Percentiles rank a stretch among this genome's conserved stretches.
Conservation (phyloP, 2,888 invertebrate species). For the Lasioglossum figueresi region DNA sequence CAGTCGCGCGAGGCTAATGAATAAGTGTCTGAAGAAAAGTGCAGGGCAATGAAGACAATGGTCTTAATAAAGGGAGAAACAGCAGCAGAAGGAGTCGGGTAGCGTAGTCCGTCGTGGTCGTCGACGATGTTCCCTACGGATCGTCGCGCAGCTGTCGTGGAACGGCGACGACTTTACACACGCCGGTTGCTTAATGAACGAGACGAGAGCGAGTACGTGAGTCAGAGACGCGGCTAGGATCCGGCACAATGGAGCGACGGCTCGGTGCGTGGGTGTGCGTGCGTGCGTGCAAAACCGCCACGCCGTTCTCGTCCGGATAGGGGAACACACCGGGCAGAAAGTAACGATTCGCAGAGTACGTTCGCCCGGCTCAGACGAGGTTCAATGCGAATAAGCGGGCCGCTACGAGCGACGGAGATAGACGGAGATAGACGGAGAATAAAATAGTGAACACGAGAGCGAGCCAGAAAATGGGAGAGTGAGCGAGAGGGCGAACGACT, state of each 20-base stretch:
- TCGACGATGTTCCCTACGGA: background rate
- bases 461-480: background rate
- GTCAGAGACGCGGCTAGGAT: conserved; percentile 13
- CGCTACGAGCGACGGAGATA: background rate
- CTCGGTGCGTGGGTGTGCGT: conserved; percentile 28
- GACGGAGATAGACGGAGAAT: background rate
- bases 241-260: conserved; percentile 39
- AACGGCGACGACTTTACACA: conserved; percentile 47
- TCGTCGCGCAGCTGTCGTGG: conserved; percentile 61
- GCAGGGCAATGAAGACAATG: conserved; percentile 49
- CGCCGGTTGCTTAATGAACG: conserved; percentile 64
- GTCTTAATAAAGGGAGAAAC: conserved; percentile 53
- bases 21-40: conserved; percentile 45
- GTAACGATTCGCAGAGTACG: conserved; percentile 42
- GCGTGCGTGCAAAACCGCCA: conserved; percentile 24
- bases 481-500: background rate
- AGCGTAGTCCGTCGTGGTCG: background rate
- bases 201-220: conserved; percentile 63
- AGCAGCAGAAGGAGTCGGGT: background rate
- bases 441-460: background rate
- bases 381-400: conserved; percentile 2
- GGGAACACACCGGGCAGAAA: conserved; percentile 25
- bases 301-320: background rate
- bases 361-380: background rate
- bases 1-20: conserved; percentile 8